A percentile compares a stretch with the other conserved stretches of the same genome.
Conservation (phyloP, 2,797 vertebrate genomes). For the Brachyrhaphis roseni region DNA sequence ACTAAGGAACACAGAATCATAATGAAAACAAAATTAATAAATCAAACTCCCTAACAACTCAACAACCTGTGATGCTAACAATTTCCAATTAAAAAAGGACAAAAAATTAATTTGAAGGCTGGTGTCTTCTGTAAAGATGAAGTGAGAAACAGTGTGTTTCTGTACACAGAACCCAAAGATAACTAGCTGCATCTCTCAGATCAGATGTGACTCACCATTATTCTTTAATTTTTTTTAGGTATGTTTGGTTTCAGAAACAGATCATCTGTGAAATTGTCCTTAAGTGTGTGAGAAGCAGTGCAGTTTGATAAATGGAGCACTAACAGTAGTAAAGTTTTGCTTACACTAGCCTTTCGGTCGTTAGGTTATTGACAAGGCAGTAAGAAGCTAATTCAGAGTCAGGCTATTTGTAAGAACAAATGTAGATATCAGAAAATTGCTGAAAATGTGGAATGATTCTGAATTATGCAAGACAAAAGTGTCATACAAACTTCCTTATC, state of each 20-base stretch:
- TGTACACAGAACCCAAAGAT: not conserved
- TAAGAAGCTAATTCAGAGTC: not conserved
- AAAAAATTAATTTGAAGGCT: not conserved
- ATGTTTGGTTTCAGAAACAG: slow-evolving; percentile 12
- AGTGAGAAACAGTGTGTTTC: not conserved
- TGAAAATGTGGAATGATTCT: not conserved
- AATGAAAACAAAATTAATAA: too few species aligned
- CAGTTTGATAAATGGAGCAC: slow-evolving; percentile 7
- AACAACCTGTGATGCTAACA: too few species aligned
- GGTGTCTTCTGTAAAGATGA: not conserved
- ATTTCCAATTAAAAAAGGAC: not conserved
- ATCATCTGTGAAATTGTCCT: slow-evolving; percentile 13
- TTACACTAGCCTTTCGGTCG: slow-evolving; percentile 6
- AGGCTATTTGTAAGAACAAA: not conserved
- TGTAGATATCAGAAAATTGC: not conserved
- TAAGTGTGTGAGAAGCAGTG: not conserved
- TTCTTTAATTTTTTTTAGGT: slow-evolving; percentile 1
- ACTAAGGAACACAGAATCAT: too few species aligned
- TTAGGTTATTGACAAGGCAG: not conserved
- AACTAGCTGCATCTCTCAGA: not conserved
- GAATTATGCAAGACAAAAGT: not conserved
- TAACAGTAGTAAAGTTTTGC: not conserved
- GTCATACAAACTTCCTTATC: not conserved
- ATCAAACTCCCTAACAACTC: too few species aligned
- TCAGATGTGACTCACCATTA: slow-evolving; percentile 2